Conservation (phyloP, 1,140 invertebrate genomes). For the Chlorops oryzae region DNA sequence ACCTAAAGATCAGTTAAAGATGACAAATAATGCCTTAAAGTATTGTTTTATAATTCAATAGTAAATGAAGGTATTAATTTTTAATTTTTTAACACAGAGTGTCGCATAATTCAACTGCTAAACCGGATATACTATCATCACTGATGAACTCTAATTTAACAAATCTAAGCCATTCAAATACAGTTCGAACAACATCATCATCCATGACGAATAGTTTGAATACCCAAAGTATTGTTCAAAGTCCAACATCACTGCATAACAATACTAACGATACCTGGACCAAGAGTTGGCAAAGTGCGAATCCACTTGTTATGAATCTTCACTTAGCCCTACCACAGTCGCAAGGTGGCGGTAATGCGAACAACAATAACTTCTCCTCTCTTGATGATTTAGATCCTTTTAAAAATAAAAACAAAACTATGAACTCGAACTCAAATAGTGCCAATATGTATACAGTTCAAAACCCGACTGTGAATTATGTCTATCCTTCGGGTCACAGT, state of each 20-base stretch:
- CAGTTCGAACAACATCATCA: neutral
- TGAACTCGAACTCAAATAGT: slow-evolving; percentile 22
- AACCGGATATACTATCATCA: slow-evolving; percentile 36
- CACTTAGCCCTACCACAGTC: slow-evolving; percentile 31
- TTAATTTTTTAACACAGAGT: slow-evolving; percentile 31
- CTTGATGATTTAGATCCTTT: slow-evolving; percentile 41
- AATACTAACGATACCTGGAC: slow-evolving; percentile 11
- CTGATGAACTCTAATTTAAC: slow-evolving; percentile 38
- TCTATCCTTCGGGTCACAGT: slow-evolving; percentile 33
- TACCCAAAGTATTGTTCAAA: too few relatives aligned
- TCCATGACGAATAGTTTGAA: slow-evolving; percentile 2
- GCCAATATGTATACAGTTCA: slow-evolving; percentile 38
- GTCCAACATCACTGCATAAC: too few relatives aligned
- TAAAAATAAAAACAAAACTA: slow-evolving; percentile 6
- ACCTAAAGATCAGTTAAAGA: slow-evolving; percentile 7
- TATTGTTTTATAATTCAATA: neutral
- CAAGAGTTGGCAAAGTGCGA: slow-evolving; percentile 35
- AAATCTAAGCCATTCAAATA: slow-evolving; percentile 1
- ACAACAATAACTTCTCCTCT: slow-evolving; percentile 38
- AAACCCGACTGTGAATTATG: slow-evolving; percentile 38
- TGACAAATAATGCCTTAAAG: slow-evolving; percentile 18
- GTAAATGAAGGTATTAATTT: neutral
- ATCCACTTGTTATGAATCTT: slow-evolving; percentile 43
- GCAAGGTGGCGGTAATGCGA: slow-evolving; percentile 4
- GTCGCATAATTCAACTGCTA: slow-evolving; percentile 24